These are phyloP conservation scores for Drosophila pseudoananassae DNA, from an alignment of 1,140 invertebrate species.

Conservation along the genomic window DNA sequence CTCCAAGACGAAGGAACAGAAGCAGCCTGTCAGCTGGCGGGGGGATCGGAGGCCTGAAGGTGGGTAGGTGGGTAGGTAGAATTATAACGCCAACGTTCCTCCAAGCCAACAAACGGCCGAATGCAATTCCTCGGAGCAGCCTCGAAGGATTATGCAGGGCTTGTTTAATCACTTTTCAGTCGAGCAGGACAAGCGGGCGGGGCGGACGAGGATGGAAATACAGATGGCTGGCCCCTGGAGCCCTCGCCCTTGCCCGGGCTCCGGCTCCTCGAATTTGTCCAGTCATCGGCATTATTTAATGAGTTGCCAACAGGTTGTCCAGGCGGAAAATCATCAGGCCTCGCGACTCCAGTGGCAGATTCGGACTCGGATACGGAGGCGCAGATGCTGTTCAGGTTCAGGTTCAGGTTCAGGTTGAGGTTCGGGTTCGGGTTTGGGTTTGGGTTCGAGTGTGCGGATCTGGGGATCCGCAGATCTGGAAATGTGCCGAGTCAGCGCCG, in stretches of 20 bases:
- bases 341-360: background rate
- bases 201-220: slow-evolving; percentile 13
- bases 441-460: slow-evolving; percentile 2
- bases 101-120: slow-evolving; percentile 26
- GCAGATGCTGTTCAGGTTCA: slow-evolving; percentile 4
- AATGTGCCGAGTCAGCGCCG: slow-evolving; percentile 67
- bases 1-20: slow-evolving; percentile 10
- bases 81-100: slow-evolving; percentile 77
- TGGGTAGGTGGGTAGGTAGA: slow-evolving; percentile 50
- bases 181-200: slow-evolving; percentile 31
- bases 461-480: slow-evolving; percentile 4
- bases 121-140: slow-evolving; percentile 69
- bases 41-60: slow-evolving; percentile 17
- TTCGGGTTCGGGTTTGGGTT: slow-evolving; percentile 45
- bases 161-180: slow-evolving; percentile 80
- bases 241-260: too few species aligned
- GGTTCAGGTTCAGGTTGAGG: too few species aligned
- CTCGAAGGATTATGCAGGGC: slow-evolving; percentile 70
- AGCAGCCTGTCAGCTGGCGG: slow-evolving; percentile 9
- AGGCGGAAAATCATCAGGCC: slow-evolving; percentile 71
- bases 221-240: background rate
- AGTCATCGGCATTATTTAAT: slow-evolving; percentile 84
- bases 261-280: slow-evolving; percentile 65
- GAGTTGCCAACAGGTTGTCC: slow-evolving; percentile 80
- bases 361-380: slow-evolving; percentile 14